These are phyloP conservation scores for Mus minutoides DNA, from an alignment of 2,797 vertebrate species.

Conservation along the genomic window DNA sequence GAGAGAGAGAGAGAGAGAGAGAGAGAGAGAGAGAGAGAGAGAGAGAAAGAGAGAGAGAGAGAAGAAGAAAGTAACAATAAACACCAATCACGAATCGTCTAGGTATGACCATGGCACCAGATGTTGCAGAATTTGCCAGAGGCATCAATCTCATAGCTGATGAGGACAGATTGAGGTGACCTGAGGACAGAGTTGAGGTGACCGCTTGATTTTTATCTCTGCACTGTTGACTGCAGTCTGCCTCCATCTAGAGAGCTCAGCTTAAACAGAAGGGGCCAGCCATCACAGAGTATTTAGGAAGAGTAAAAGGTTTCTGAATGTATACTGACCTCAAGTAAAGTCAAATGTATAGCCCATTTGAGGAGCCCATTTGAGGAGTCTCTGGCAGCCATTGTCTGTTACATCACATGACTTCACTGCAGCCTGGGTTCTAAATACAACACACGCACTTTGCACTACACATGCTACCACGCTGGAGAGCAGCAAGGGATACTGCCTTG, in stretches of 20 bases:
- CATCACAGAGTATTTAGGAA: background rate
- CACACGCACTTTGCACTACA: background rate
- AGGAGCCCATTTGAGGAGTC: background rate
- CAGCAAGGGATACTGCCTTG: background rate
- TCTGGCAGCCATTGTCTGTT: background rate
- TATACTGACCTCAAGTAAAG: background rate
- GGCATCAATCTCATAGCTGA: background rate
- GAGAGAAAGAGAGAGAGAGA: background rate
- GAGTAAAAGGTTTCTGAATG: background rate
- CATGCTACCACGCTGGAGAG: background rate
- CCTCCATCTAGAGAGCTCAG: background rate
- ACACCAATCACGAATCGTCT: background rate
- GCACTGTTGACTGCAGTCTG: background rate
- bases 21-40: background rate
- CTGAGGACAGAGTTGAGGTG: background rate
- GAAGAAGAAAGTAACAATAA: background rate
- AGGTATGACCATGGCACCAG: background rate
- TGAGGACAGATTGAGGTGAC: background rate
- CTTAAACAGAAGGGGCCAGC: background rate
- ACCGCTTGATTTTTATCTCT: conserved; percentile 57
- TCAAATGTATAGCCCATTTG: background rate
- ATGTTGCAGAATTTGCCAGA: background rate
- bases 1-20: background rate
- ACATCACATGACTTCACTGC: background rate
- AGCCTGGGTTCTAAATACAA: background rate